Conservation (phyloP, 2,888 invertebrate species). For the Lypha dubia region DNA sequence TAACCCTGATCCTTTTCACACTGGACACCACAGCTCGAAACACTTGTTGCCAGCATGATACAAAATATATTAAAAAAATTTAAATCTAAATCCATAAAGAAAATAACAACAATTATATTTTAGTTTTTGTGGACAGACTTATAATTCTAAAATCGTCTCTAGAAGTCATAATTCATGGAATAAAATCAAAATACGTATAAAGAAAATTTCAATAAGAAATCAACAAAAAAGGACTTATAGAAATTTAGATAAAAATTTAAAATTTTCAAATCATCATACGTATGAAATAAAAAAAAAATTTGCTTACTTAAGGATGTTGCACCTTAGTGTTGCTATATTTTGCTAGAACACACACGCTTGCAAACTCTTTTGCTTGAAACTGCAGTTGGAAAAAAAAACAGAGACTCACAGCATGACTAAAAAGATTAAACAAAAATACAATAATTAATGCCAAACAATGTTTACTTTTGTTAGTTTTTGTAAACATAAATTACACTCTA, state of each 20-base stretch:
- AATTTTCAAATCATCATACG: constrained; percentile 45
- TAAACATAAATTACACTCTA: constrained; percentile 59
- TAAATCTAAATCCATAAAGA: constrained; percentile 13
- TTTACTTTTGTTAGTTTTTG: constrained; percentile 46
- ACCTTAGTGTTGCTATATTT: constrained; percentile 21
- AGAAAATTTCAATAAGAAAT: constrained; percentile 44
- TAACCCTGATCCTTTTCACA: too few species aligned
- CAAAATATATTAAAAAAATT: too few species aligned
- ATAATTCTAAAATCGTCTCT: not conserved
- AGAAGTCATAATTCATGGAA: constrained; percentile 27
- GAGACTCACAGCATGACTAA: not conserved
- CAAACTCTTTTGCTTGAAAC: constrained; percentile 42
- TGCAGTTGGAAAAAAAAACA: not conserved
- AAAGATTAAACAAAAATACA: constrained; percentile 10
- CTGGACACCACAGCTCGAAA: too few species aligned
- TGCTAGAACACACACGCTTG: constrained; percentile 42
- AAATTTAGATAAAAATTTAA: constrained; percentile 30
- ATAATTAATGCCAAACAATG: constrained; percentile 65
- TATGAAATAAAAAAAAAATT: too few species aligned
- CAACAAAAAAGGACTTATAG: constrained; percentile 28
- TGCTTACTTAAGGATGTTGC: constrained; percentile 16
- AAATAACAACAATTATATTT: not conserved
- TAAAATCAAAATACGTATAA: not conserved
- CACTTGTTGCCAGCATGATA: too few species aligned
- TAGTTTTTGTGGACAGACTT: constrained; percentile 38